Percentiles rank a stretch among this genome's conserved stretches.
These are phyloP conservation scores for Diadegma fenestrale DNA, from an alignment of 2,888 invertebrate genomes.

Conservation along the genomic window DNA sequence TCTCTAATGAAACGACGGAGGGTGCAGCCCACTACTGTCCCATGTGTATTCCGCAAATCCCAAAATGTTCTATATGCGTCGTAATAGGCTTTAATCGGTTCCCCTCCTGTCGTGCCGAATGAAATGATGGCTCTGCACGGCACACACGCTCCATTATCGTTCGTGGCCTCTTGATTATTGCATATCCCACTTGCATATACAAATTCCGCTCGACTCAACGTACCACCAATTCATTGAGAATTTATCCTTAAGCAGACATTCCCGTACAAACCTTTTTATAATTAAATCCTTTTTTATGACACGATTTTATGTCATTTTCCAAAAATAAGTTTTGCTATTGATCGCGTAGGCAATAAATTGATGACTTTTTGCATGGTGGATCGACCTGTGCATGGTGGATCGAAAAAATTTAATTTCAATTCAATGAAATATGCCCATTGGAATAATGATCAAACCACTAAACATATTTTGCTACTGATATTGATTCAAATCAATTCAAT, in stretches of 20 bases:
- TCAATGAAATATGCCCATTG: background rate
- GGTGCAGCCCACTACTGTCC: slow-evolving; percentile 1
- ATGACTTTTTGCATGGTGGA: too few relatives aligned
- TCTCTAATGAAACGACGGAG: slow-evolving; percentile 19
- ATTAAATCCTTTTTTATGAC: background rate
- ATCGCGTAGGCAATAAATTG: too few relatives aligned
- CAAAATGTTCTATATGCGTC: slow-evolving; percentile 66
- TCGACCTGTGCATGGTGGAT: too few relatives aligned
- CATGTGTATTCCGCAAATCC: slow-evolving; percentile 69
- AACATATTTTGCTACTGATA: background rate
- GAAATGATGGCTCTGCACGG: slow-evolving; percentile 52
- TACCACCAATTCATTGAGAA: background rate
- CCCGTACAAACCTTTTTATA: background rate
- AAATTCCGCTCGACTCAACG: slow-evolving; percentile 30
- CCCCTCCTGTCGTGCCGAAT: slow-evolving; percentile 21
- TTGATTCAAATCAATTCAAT: background rate
- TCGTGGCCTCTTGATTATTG: slow-evolving; percentile 61
- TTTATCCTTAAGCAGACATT: background rate
- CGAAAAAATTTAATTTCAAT: background rate
- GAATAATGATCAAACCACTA: background rate
- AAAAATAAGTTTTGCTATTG: too few relatives aligned
- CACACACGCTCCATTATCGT: slow-evolving; percentile 63
- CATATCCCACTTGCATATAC: slow-evolving; percentile 56
- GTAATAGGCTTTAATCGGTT: slow-evolving; percentile 70
- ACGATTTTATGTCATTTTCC: too few relatives aligned